Conservation (phyloP, 2,888 invertebrate genomes). For the Octodonta nipae region DNA sequence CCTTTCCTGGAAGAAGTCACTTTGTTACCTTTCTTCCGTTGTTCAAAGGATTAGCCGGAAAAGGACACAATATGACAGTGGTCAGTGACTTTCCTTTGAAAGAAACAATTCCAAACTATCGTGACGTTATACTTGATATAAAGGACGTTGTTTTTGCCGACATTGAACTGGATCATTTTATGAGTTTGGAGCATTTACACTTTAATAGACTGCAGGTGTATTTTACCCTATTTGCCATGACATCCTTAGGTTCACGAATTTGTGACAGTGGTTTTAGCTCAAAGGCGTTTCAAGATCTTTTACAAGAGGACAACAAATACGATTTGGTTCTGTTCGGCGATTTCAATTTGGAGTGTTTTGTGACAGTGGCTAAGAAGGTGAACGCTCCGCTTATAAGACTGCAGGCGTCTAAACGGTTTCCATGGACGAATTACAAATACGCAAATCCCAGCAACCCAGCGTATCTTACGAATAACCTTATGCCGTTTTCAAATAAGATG, state of each 20-base stretch:
- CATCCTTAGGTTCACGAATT: constrained; percentile 4
- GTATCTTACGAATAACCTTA: not conserved
- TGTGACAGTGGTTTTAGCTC: not conserved
- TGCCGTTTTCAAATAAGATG: constrained; percentile 1
- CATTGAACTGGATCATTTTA: too few species aligned
- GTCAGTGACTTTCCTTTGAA: not conserved
- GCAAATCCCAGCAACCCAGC: not conserved
- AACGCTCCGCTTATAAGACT: not conserved
- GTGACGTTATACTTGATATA: too few species aligned
- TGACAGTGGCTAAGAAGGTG: not conserved
- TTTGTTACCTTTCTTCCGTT: not conserved
- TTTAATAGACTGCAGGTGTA: too few species aligned
- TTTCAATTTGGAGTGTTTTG: not conserved
- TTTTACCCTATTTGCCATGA: too few species aligned
- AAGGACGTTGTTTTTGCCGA: too few species aligned
- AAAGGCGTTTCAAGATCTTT: not conserved
- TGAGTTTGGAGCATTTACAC: too few species aligned
- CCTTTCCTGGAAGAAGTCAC: not conserved
- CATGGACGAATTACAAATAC: not conserved
- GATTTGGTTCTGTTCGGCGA: not conserved
- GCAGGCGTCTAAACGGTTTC: not conserved
- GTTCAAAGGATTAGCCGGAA: not conserved
- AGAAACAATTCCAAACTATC: not conserved
- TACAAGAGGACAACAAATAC: not conserved
- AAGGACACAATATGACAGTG: not conserved